A percentile compares a stretch with the other conserved stretches of the same genome.
Conservation (phyloP, 2,797 vertebrate genomes). For the Fundulus diaphanus region DNA sequence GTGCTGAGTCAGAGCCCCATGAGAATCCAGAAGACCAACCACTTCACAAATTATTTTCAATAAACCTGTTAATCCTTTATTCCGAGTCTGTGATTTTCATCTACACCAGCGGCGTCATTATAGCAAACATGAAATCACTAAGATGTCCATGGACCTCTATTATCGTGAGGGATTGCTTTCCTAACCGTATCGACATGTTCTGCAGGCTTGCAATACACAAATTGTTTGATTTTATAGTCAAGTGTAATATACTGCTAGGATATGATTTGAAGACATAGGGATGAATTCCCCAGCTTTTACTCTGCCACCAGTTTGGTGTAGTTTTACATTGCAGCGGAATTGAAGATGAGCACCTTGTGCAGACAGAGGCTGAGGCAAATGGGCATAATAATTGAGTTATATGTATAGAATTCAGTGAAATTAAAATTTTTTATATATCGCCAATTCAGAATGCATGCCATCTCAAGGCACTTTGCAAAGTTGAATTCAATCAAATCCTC, state of each 20-base stretch:
- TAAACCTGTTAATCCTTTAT: too few species aligned
- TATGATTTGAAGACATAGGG: neutral
- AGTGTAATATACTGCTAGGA: neutral
- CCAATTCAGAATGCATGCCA: too few species aligned
- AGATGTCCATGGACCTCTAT: neutral
- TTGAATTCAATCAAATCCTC: too few species aligned
- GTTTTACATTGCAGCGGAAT: slow-evolving; percentile 4
- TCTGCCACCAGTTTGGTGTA: neutral
- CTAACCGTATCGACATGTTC: neutral
- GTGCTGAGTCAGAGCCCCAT: too few species aligned
- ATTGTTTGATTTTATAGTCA: neutral
- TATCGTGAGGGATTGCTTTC: neutral
- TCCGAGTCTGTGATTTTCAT: too few species aligned
- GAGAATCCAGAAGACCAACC: too few species aligned
- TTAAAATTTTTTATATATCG: too few species aligned
- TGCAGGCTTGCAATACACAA: neutral
- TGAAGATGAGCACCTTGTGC: slow-evolving; percentile 11
- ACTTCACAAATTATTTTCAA: too few species aligned
- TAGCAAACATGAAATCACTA: too few species aligned
- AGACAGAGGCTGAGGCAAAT: slow-evolving; percentile 3
- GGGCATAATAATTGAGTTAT: slow-evolving; percentile 1
- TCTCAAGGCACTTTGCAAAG: too few species aligned
- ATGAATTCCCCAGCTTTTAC: neutral
- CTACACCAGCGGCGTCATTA: too few species aligned
- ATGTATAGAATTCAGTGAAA: too few species aligned